Conservation (phyloP, 2,113 vertebrate species). For the Albula glossodonta region DNA sequence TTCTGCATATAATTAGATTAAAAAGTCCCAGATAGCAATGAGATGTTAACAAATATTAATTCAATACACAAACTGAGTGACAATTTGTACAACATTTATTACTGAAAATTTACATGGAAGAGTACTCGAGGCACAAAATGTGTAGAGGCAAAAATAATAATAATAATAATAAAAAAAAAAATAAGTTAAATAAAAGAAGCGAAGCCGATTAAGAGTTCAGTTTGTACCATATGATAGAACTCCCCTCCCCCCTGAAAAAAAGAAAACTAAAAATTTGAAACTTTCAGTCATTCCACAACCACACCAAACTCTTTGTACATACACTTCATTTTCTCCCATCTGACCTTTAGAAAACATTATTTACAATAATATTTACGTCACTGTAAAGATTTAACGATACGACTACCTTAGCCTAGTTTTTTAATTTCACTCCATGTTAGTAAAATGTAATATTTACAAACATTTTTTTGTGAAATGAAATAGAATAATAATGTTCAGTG, state of each 20-base stretch:
- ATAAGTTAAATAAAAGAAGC: constrained; percentile 25
- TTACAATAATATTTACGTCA: constrained; percentile 35
- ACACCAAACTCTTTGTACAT: constrained; percentile 2
- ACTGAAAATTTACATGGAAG: constrained; percentile 78
- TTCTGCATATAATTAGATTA: constrained; percentile 3
- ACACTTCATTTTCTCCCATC: neutral
- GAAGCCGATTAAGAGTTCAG: constrained; percentile 8
- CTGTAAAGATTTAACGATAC: constrained; percentile 19
- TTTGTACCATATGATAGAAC: neutral
- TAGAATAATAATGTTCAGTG: constrained; percentile 3
- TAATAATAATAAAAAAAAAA: constrained; percentile 38
- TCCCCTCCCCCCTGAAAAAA: neutral
- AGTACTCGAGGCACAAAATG: constrained; percentile 75
- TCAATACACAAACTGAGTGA: neutral
- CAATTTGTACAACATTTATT: constrained; percentile 78
- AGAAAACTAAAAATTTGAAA: constrained; percentile 4
- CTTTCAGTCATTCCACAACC: neutral
- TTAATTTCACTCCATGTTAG: constrained; percentile 22
- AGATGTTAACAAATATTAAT: neutral
- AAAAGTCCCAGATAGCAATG: neutral
- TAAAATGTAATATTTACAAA: constrained; percentile 15
- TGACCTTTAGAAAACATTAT: constrained; percentile 40
- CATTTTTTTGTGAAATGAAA: constrained; percentile 2
- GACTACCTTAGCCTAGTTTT: constrained; percentile 6
- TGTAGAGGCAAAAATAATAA: constrained; percentile 53